A percentile compares a stretch with the other conserved stretches of the same genome.
Evolutionary conservation across 2,797 vertebrate species (phyloP).

Genomic region (Acanthornis magna): DNA sequence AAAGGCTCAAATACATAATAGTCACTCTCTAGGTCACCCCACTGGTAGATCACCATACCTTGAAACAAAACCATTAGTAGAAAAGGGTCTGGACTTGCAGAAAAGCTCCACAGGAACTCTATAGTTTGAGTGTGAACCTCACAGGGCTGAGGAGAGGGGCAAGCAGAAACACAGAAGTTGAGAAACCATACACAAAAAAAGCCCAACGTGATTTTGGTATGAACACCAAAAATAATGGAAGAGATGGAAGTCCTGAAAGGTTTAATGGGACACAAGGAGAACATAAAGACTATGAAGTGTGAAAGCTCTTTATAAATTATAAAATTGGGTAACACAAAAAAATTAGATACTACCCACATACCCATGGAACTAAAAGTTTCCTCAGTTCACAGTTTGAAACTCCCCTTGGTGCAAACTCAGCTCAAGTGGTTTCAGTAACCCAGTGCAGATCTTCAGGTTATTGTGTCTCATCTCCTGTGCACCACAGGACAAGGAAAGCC

Average conservation of each 20-base stretch:
- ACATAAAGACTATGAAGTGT: not conserved
- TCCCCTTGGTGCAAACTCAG: not conserved
- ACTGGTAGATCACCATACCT: not conserved
- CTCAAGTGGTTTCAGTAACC: not conserved
- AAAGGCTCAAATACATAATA: not conserved
- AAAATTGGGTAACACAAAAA: not conserved
- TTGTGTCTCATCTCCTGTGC: not conserved
- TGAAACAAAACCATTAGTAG: not conserved
- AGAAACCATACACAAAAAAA: rapidly evolving
- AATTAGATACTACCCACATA: not conserved
- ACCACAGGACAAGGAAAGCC: not conserved
- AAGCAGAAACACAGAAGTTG: not conserved
- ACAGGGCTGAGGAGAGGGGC: not conserved
- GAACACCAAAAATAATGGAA: not conserved
- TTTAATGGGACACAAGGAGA: not conserved
- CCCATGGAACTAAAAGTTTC: not conserved
- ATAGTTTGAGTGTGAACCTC: not conserved
- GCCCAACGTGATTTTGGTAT: not conserved
- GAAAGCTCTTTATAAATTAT: not conserved
- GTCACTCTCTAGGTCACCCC: not conserved
- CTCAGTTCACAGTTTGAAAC: not conserved
- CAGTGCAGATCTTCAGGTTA: not conserved
- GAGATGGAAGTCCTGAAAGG: not conserved
- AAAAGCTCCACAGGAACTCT: not conserved
- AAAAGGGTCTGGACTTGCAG: not conserved